phyloP scores from a whole-genome alignment of 1,140 invertebrate species.

The Lethocerus indicus region DNA sequence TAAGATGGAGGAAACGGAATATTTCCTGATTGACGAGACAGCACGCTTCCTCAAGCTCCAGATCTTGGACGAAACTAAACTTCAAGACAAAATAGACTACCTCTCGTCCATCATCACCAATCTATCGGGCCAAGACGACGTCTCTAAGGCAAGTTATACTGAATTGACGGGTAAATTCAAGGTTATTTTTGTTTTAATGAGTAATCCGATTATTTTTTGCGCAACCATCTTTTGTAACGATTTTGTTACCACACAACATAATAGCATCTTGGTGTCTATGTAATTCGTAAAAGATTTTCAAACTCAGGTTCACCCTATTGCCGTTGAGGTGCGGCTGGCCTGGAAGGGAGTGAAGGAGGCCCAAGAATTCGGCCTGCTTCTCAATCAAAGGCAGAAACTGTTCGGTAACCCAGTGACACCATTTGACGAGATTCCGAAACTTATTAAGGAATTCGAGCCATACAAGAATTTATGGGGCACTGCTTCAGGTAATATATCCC shows the following conservation, averaged over 20 bases:
- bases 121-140: constrained; percentile 30
- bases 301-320: constrained; percentile 46
- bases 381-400: constrained; percentile 55
- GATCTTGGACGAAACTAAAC: constrained; percentile 40
- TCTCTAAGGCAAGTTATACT: constrained; percentile 22
- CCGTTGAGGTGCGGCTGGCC: constrained; percentile 47
- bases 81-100: constrained; percentile 44
- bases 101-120: constrained; percentile 34
- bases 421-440: constrained; percentile 42
- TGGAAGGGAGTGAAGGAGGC: constrained; percentile 52
- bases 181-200: too few relatives aligned
- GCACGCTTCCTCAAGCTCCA: constrained; percentile 56
- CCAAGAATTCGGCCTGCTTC: constrained; percentile 39
- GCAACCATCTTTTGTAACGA: not conserved
- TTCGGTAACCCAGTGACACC: constrained; percentile 48
- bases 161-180: too few relatives aligned
- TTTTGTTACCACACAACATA: too few relatives aligned
- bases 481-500: constrained; percentile 35
- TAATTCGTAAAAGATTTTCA: not conserved
- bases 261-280: too few relatives aligned
- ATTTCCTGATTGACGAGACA: constrained; percentile 40
- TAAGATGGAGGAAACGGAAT: constrained; percentile 29
- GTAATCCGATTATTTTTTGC: too few relatives aligned
- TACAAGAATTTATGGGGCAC: constrained; percentile 62
- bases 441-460: constrained; percentile 62